phyloP scores from a whole-genome alignment of 2,888 invertebrate genomes.

The Sicus ferrugineus region DNA sequence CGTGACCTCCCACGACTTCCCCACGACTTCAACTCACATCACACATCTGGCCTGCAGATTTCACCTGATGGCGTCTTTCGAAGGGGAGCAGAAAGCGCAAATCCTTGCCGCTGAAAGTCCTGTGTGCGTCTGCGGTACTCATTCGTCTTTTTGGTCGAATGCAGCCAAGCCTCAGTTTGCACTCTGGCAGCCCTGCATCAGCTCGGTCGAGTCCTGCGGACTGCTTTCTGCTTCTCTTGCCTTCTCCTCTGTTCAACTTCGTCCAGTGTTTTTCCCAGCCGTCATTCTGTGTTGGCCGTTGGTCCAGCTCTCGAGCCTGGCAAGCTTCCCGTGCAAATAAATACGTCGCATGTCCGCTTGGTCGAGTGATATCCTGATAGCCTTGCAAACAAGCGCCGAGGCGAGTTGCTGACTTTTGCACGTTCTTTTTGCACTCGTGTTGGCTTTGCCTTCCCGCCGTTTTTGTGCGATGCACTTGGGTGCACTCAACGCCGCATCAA shows the following conservation, averaged over 20 bases:
- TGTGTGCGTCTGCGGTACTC: too few species aligned
- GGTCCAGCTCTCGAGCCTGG: constrained; percentile 15
- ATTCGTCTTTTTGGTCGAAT: too few species aligned
- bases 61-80: too few species aligned
- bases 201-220: constrained; percentile 10
- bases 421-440: neutral
- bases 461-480: neutral
- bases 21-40: too few species aligned
- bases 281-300: neutral
- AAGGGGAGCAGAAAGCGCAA: too few species aligned
- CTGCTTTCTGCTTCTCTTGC: neutral
- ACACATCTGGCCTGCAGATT: too few species aligned
- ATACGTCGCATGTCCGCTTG: constrained; percentile 18
- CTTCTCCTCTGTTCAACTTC: neutral
- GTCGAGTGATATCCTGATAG: constrained; percentile 21
- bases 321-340: constrained; percentile 30
- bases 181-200: too few species aligned
- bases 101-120: too few species aligned
- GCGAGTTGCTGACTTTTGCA: constrained; percentile 16
- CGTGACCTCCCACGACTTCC: too few species aligned
- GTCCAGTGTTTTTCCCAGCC: neutral
- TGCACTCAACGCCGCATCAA: constrained; percentile 25
- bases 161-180: too few species aligned
- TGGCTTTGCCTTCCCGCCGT: neutral
- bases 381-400: constrained; percentile 17